Evolutionary conservation across 1,140 invertebrate genomes (phyloP).

Genomic region (Cydia strobilella): DNA sequence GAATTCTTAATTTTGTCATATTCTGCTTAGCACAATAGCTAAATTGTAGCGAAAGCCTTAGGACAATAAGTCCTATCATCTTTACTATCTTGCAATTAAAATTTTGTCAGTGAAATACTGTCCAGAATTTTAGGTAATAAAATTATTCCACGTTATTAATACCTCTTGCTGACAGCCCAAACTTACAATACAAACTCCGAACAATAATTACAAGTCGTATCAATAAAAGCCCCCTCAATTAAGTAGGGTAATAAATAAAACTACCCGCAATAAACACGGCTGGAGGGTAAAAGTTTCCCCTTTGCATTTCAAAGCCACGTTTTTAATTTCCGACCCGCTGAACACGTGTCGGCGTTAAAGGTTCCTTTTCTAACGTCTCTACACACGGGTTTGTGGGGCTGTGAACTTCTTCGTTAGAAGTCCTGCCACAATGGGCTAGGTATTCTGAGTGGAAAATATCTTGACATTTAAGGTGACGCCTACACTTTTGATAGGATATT

Average conservation of each 20-base stretch:
- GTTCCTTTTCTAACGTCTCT: constrained; percentile 40
- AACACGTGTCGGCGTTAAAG: constrained; percentile 52
- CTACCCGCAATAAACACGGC: constrained; percentile 40
- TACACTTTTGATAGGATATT: too few species aligned
- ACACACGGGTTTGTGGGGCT: constrained; percentile 12
- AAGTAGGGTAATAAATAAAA: constrained; percentile 40
- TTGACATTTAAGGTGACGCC: too few species aligned
- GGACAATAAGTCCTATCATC: too few species aligned
- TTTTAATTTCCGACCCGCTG: constrained; percentile 73
- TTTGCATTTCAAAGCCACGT: constrained; percentile 66
- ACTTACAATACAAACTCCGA: neutral
- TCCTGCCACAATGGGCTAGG: too few species aligned
- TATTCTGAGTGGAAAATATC: too few species aligned
- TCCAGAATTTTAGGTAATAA: neutral
- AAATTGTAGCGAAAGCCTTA: too few species aligned
- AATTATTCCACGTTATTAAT: neutral
- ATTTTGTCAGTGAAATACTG: too few species aligned
- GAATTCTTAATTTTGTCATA: too few species aligned
- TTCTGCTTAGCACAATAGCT: too few species aligned
- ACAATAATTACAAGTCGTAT: neutral
- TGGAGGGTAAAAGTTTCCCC: constrained; percentile 60
- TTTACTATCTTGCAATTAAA: too few species aligned
- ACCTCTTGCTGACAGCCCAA: neutral
- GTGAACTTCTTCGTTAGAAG: constrained; percentile 3
- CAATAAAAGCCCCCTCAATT: constrained; percentile 3